Base-by-base conservation (phyloP, 2,888 invertebrate species). In the Polydesmus complanatus region DNA sequence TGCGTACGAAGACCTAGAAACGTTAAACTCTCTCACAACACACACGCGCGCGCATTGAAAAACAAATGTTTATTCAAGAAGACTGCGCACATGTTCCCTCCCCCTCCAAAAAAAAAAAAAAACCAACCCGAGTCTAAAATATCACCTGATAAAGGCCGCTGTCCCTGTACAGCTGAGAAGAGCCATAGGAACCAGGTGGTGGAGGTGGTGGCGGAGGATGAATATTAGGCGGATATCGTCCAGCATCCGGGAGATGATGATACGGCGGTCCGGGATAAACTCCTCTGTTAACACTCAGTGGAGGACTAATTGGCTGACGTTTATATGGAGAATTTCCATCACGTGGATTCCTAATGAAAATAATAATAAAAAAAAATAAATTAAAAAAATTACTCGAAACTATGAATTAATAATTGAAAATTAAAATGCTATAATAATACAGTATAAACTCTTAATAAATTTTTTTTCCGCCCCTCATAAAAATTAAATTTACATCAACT, bases 321-420 rank as follows among this genome's bases (percentile, higher is more conserved):
- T 62, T 62, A 25, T 47, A 62, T 48, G 58, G 62, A 50, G 62
- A 59, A 50, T 37, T 62, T 54, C 62, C 62, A 62, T 59, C 62
- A 49, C 58, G 62, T 37, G 62, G 62, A 37, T 37, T 37, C 37
- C 37, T 37, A 37, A 8, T 37, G n/a, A n/a, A n/a, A n/a, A n/a
- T n/a, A n/a, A n/a, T n/a, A n/a, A n/a, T n/a, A n/a, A n/a, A n/a
- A n/a, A n/a, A n/a, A n/a, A n/a, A n/a, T n/a, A n/a, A n/a, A n/a
- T n/a, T n/a, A n/a, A n/a, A n/a, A n/a, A n/a, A n/a, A 37, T 37
- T 37, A 5, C 5, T 8, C 37, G 14, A 37, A 37, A 37, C 37
- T 8, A 37, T 37, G 14, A 37, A 37, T 37, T 37, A 37, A 37
- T 37, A 37, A 8, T 37, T 37, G 37, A 14, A 14, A 37, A 37